A percentile compares a stretch with the other conserved stretches of the same genome.
Evolutionary conservation across 2,113 vertebrate genomes (phyloP).

Genomic region (Pteruthius melanotis): DNA sequence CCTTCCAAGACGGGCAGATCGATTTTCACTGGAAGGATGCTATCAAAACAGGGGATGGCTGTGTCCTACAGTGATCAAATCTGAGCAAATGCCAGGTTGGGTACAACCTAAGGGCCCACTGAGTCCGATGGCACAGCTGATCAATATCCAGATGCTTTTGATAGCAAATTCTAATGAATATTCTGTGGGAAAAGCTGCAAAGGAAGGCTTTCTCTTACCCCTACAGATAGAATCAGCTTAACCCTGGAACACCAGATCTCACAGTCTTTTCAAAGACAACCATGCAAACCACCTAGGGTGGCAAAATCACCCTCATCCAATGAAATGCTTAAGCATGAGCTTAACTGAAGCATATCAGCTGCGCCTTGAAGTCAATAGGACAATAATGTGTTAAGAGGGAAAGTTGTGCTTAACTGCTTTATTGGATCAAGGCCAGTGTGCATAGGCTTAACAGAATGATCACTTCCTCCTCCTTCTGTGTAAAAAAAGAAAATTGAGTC

Average conservation of each 20-base stretch:
- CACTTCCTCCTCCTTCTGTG: not conserved
- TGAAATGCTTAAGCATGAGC: not conserved
- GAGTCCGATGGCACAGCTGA: not conserved
- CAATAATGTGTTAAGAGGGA: not conserved
- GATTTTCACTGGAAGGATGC: not conserved
- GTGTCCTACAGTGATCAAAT: not conserved
- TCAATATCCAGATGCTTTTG: not conserved
- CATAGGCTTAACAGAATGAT: not conserved
- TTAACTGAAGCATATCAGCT: not conserved
- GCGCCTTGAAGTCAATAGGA: not conserved
- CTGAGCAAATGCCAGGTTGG: not conserved
- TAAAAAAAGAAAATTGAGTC: not conserved
- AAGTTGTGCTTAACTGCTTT: conserved; percentile 3
- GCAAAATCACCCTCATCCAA: not conserved
- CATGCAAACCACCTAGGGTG: not conserved
- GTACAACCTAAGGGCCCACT: not conserved
- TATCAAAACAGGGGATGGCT: not conserved
- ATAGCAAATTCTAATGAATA: not conserved
- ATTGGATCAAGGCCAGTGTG: not conserved
- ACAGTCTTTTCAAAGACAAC: not conserved
- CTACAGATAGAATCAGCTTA: not conserved
- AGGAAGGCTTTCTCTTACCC: not conserved
- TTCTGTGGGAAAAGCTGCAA: not conserved
- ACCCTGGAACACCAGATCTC: not conserved
- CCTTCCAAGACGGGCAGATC: not conserved